Base-by-base conservation (phyloP, 2,888 invertebrate species). In the Merodon equestris region DNA sequence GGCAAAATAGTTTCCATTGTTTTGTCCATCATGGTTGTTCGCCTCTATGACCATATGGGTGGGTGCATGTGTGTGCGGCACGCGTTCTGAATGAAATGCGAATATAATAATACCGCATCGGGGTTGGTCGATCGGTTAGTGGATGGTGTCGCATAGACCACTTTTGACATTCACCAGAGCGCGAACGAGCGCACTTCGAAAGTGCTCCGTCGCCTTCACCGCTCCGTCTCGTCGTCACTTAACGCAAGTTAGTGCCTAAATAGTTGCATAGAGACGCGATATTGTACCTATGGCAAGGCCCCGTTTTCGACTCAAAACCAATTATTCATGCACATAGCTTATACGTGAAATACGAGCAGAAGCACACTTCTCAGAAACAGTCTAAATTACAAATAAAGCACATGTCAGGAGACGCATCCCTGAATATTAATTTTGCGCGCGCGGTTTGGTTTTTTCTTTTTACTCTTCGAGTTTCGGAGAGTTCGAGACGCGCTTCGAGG, bases 351-450 rank as follows among this genome's bases (percentile, higher is more conserved):
- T 79, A 79, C 79, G 79, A 79, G 68, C 79, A 79, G 79, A 73
- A 83, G 83, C 81, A 83, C 82, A 82, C 83, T 83, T 83, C 83
- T 82, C 48, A 73, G 82, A 82, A 82, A 82, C 86, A 86, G 85
- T 84, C 87, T 86, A 86, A 86, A 86, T 86, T 86, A 86, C 87
- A 86, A 84, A 86, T 86, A 86, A 86, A 86, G 86, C 86, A 86
- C 87, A 86, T 86, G 87, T 86, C 86, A 86, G 81, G 75, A 83
- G 82, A 82, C 84, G 84, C 87, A 85, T 84, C 83, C 83, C 83
- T 82, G 86, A 87, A 86, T 86, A 86, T 85, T 85, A 86, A 86
- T 86, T 83, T 83, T 66, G 54, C 50, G 54, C 54, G 61, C 54
- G 51, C 64, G 68, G 74, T 76, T 70, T 17, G 63, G 64, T 57